Evolutionary conservation across 2,797 vertebrate genomes (phyloP).

Genomic region (Coluber constrictor): DNA sequence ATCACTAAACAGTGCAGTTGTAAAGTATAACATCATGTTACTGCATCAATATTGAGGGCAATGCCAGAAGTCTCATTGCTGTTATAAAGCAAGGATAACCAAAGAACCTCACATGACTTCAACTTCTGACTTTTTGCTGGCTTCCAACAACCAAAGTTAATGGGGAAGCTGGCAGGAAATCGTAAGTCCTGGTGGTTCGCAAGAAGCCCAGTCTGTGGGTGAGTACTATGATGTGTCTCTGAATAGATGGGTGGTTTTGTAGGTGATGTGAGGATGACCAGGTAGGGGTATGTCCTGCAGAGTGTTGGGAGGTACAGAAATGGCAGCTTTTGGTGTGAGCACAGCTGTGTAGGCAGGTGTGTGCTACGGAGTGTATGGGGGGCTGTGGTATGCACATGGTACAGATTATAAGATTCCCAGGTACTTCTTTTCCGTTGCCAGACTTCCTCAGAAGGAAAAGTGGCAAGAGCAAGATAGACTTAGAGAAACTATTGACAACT

Average conservation of each 20-base stretch:
- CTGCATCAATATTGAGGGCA: not conserved
- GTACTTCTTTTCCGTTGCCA: not conserved
- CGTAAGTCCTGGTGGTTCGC: not conserved
- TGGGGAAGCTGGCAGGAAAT: not conserved
- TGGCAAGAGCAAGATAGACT: not conserved
- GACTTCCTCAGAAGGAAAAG: not conserved
- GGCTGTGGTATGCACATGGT: not conserved
- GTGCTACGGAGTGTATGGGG: not conserved
- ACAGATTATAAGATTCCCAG: not conserved
- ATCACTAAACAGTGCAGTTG: not conserved
- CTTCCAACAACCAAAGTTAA: not conserved
- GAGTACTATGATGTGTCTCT: not conserved
- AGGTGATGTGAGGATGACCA: not conserved
- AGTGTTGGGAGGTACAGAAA: not conserved
- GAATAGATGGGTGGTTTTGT: not conserved
- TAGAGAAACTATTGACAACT: not conserved
- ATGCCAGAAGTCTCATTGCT: not conserved
- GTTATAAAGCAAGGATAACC: not conserved
- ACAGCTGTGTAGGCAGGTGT: not conserved
- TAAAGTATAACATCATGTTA: not conserved
- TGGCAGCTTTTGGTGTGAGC: not conserved
- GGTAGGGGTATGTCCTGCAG: not conserved
- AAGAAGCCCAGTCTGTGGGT: not conserved
- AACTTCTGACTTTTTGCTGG: not conserved
- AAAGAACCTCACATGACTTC: not conserved